phyloP scores from a whole-genome alignment of 2,113 vertebrate species.

The Zingel zingel region DNA sequence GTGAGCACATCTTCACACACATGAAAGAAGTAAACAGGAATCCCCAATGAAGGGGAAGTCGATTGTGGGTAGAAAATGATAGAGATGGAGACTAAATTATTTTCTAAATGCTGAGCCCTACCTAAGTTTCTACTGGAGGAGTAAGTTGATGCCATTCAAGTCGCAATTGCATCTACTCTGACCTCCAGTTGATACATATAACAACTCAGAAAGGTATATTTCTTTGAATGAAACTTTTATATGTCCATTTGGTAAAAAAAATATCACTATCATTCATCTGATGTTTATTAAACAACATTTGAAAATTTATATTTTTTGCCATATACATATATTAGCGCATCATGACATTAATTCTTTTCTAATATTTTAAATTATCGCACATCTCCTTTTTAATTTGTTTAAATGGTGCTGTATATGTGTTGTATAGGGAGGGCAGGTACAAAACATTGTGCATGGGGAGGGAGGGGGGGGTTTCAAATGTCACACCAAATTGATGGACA shows the following conservation, averaged over 20 bases:
- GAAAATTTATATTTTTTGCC: neutral
- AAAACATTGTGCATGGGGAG: neutral
- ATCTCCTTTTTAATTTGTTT: too few species aligned
- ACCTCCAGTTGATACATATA: neutral
- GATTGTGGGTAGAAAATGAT: neutral
- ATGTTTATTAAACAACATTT: neutral
- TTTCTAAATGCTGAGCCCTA: neutral
- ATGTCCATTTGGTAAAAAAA: too few species aligned
- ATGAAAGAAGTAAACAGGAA: neutral
- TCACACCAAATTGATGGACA: conserved; percentile 52
- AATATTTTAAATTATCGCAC: neutral
- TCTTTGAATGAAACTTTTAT: neutral
- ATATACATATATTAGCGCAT: too few species aligned
- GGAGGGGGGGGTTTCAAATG: conserved; percentile 7
- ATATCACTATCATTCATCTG: neutral
- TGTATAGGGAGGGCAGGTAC: neutral
- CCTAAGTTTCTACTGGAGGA: neutral
- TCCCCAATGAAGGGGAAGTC: neutral
- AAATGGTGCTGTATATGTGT: neutral
- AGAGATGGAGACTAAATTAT: neutral
- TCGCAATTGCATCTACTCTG: neutral
- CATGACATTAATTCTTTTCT: neutral
- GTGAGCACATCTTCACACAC: neutral
- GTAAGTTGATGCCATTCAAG: neutral
- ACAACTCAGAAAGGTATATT: neutral